A percentile compares a stretch with the other conserved stretches of the same genome.
Evolutionary conservation across 2,113 vertebrate species (phyloP).

Genomic region (Seriola aureovittata): DNA sequence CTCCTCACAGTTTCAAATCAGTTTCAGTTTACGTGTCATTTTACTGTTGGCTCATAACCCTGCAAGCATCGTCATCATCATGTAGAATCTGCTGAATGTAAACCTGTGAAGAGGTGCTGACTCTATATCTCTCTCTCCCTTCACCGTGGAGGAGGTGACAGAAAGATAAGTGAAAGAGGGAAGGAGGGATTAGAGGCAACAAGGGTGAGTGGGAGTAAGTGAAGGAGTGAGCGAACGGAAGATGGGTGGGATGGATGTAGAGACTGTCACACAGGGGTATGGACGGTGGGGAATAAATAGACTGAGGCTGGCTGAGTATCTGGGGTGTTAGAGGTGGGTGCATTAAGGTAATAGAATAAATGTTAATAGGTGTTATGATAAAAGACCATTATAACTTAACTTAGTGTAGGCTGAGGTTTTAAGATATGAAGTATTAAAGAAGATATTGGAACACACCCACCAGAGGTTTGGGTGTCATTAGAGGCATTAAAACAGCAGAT

Average conservation of each 20-base stretch:
- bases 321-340: neutral
- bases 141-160: conserved; percentile 20
- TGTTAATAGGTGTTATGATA: neutral
- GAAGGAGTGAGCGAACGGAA: conserved; percentile 33
- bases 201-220: conserved; percentile 26
- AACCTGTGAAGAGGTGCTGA: neutral
- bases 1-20: conserved; percentile 3
- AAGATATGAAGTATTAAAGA: neutral
- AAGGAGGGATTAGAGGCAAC: conserved; percentile 36
- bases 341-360: neutral
- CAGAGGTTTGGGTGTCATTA: neutral
- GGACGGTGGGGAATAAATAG: conserved; percentile 35
- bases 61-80: conserved; percentile 4
- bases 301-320: conserved; percentile 2
- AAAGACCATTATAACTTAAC: neutral
- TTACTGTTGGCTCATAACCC: conserved; percentile 10
- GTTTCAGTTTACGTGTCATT: conserved; percentile 13
- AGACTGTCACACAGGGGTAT: conserved; percentile 2
- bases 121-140: neutral
- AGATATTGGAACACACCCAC: neutral
- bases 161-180: conserved; percentile 27
- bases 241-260: neutral
- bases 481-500: neutral
- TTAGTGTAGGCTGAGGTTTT: neutral
- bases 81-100: conserved; percentile 25